These are phyloP conservation scores for Flabesymbios commensalis DNA, from an alignment of 2,888 invertebrate genomes.

Conservation along the genomic window DNA sequence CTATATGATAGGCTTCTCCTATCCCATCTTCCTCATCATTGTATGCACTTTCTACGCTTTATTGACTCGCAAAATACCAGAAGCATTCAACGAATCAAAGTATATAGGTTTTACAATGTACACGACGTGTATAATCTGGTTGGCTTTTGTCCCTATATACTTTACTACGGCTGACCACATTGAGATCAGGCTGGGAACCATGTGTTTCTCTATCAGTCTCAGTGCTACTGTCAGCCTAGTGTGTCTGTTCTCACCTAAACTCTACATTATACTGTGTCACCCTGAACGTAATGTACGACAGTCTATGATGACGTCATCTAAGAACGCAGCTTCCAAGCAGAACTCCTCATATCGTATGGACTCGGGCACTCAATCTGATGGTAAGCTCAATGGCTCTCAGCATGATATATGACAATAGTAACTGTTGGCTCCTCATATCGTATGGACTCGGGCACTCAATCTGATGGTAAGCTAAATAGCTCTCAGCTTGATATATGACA, in stretches of 20 bases:
- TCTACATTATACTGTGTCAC: constrained; percentile 85
- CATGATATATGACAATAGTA: no score
- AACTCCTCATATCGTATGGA: constrained; percentile 54
- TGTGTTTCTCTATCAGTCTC: constrained; percentile 93
- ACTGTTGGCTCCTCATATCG: no score
- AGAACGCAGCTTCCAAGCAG: constrained; percentile 9
- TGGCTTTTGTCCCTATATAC: constrained; percentile 68
- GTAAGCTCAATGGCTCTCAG: no score
- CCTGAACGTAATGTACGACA: constrained; percentile 89
- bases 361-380: constrained; percentile 59
- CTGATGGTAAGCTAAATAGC: no score
- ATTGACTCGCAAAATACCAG: constrained; percentile 62
- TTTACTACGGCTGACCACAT: constrained; percentile 66
- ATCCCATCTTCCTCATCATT: constrained; percentile 86
- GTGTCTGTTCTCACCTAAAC: constrained; percentile 91
- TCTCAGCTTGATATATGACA: background rate
- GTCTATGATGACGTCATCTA: constrained; percentile 53
- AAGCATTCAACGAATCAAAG: constrained; percentile 63
- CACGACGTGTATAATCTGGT: constrained; percentile 77
- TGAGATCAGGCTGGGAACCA: constrained; percentile 87
- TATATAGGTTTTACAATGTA: constrained; percentile 76
- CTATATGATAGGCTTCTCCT: constrained; percentile 70
- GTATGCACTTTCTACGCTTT: constrained; percentile 66
- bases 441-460: no score
- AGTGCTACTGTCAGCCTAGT: constrained; percentile 91